Evolutionary conservation across 2,113 vertebrate genomes (phyloP), one percentile per base, ranked within the genome.

Genomic region (Sorex fumeus): DNA sequence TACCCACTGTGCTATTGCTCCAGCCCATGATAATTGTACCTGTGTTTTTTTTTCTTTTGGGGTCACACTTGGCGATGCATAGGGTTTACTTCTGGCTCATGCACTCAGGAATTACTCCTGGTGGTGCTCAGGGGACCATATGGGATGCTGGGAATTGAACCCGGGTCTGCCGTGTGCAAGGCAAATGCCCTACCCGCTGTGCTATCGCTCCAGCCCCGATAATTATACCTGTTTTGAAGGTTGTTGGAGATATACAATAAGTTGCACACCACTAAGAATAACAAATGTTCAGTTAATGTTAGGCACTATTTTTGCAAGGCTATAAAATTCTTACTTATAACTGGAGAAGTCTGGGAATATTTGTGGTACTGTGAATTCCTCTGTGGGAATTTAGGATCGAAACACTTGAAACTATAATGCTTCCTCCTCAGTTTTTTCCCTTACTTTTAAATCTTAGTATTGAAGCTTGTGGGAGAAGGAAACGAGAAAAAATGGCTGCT

Each of bases 381-480:
- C 47, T 84, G 70, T 84, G 21, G 71, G 43, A 92, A 62, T 34
- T 93, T 88, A 86, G 43, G n/a, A 70, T 78, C 76, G 53, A 67
- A 86, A 93, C 62, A 90, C 30, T 88, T 90, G 81, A 88, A 93
- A 75, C 76, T 81, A 43, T 82, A 87, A 66, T 76, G 45, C 62
- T 36, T 83, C 36, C 27, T 74, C 75, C 78, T 78, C 83, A 88
- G 19, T 94, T 43, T 27, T 76, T 90, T 87, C 78, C 32, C 79
- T 60, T 76, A 85, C 25, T 11, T 84, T 90, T 6, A 67, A 62
- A 62, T 83, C 11, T 88, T 92, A 85, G 88, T 82, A 43, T 23
- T 88, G 87, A 95, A 95, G 85, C 64, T 43, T 78, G 40, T 74
- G 66, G 72, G 81, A 92, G 70, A 80, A 80, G 72, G 60, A 9